Conservation (phyloP, 2,888 invertebrate species). For the Tetranychus truncatus region DNA sequence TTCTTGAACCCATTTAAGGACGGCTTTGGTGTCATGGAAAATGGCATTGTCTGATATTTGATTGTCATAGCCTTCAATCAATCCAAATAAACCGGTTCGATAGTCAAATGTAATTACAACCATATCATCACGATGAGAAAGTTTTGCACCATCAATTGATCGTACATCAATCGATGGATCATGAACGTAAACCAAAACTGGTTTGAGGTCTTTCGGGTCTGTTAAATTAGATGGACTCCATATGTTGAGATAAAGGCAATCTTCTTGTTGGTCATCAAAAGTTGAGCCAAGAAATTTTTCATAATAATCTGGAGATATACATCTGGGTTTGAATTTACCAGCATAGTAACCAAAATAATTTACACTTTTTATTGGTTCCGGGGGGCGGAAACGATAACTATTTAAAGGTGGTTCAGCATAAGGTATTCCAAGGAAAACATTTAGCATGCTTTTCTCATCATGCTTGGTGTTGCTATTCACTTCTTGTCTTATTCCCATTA, state of each 20-base stretch:
- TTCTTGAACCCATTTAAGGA: background rate
- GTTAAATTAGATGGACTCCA: background rate
- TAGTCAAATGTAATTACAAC: conserved; percentile 5
- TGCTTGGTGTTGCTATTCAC: background rate
- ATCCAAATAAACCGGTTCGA: conserved; percentile 3
- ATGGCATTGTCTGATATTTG: conserved; percentile 5
- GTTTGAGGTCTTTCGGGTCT: background rate
- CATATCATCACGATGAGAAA: background rate
- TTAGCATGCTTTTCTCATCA: background rate
- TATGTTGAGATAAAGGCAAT: background rate
- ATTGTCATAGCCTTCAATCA: conserved; percentile 1
- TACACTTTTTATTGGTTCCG: conserved; percentile 4
- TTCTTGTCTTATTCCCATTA: background rate
- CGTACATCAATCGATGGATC: background rate
- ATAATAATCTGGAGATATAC: conserved; percentile 2
- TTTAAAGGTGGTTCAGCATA: conserved; percentile 6
- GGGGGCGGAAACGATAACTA: background rate
- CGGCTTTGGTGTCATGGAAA: conserved; percentile 4
- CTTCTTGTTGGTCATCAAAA: background rate
- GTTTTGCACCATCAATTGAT: background rate
- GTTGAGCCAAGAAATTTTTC: background rate
- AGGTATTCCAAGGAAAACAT: background rate
- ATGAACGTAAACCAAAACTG: background rate
- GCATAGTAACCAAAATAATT: conserved; percentile 8
- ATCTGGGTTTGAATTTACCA: background rate